Evolutionary conservation across 2,888 invertebrate genomes (phyloP), one percentile per base, ranked within the genome.

Genomic region (Oegoconia quadripuncta): DNA sequence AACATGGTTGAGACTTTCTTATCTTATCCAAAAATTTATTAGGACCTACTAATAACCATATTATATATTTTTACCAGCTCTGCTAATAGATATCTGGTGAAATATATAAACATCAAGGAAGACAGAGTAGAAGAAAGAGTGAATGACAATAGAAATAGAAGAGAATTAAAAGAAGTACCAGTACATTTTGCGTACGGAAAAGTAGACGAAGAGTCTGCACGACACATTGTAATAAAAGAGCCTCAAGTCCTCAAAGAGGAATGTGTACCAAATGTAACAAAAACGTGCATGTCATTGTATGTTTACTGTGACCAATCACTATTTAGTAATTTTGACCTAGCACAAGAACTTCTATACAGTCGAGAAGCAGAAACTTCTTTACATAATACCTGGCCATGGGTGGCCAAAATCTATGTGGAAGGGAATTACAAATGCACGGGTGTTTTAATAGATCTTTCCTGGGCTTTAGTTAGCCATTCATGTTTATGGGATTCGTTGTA

Each of bases 371-470:
- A 64, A 34, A 41, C 39, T 3, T 43, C 45, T 2, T 55, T 55
- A 7, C 46, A 65, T 12, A n/a, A n/a, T n/a, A 62, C 75, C 41
- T 91, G 91, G 89, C 93, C 94, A 0, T 95, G 95, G 95, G 77
- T 91, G 56, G 93, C 91, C 0, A 91, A 92, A 54, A 80, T 96
- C 35, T 93, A 90, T 67, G 80, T 89, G 1, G 91, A 95, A 59
- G 95, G 95, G 2, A 67, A 79, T 41, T 92, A 92, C 46, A 89
- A 78, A 55, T 95, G 95, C 60, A 88, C 91, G 29, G 95, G 93
- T 3, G 88, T 92, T 22, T 75, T 95, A 38, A 66, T 95, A 28
- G 90, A 92, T 49, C 61, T 80, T 2, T 74, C 90, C 12, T 94
- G 94, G 93, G 83, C 94, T 36, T 61, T 95, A 40, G 76, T 90